These are phyloP conservation scores for Mellilla xanthometata DNA, from an alignment of 2,888 invertebrate genomes.

Conservation along the genomic window DNA sequence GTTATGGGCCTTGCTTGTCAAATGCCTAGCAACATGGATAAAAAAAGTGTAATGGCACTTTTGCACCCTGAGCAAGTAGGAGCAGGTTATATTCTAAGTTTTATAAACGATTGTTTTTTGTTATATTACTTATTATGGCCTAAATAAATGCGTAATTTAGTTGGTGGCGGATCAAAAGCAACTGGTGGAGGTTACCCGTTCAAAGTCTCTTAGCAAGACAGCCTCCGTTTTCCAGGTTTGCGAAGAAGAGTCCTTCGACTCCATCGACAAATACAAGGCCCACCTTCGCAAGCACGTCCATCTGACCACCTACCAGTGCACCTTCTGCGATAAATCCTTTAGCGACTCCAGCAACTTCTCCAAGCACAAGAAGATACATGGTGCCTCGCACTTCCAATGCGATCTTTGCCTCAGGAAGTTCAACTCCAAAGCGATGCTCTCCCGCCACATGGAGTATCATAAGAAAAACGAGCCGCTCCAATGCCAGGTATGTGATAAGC, in stretches of 20 bases:
- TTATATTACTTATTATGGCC: too few relatives aligned
- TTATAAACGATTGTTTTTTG: too few relatives aligned
- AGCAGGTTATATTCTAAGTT: too few relatives aligned
- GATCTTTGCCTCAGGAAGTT: constrained; percentile 73
- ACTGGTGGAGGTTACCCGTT: too few relatives aligned
- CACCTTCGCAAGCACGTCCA: constrained; percentile 75
- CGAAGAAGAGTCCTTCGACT: constrained; percentile 50
- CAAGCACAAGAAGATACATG: constrained; percentile 77
- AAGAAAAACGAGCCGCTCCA: constrained; percentile 54
- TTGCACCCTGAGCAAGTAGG: too few relatives aligned
- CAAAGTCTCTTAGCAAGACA: too few relatives aligned
- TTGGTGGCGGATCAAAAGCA: too few relatives aligned
- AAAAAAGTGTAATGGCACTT: too few relatives aligned
- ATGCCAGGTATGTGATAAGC: constrained; percentile 57
- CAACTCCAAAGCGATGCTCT: constrained; percentile 73
- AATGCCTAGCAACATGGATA: too few relatives aligned
- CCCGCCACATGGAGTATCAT: constrained; percentile 72
- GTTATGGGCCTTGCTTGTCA: too few relatives aligned
- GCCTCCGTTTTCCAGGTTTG: constrained; percentile 24
- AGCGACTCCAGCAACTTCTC: constrained; percentile 78
- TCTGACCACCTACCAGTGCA: constrained; percentile 72
- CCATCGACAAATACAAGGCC: constrained; percentile 70
- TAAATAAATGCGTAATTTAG: too few relatives aligned
- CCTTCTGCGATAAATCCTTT: constrained; percentile 73
- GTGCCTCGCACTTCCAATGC: constrained; percentile 62